phyloP scores from a whole-genome alignment of 2,113 vertebrate species.

The Apteryx mantelli region DNA sequence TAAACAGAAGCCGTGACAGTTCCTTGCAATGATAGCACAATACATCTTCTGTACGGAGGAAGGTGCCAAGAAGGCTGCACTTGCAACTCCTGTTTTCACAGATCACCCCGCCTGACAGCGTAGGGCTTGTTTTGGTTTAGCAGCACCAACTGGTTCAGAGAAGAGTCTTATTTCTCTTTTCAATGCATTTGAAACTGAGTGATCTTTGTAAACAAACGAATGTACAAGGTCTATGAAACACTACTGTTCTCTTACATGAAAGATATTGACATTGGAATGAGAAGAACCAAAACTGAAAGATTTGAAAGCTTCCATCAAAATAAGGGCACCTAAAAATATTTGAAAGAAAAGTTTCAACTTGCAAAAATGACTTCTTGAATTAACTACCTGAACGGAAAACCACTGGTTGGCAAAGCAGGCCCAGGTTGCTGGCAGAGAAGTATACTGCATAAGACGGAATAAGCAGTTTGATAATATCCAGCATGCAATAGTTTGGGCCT shows the following conservation, averaged over 20 bases:
- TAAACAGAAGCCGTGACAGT: background rate
- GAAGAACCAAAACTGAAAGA: constrained; percentile 5
- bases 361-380: background rate
- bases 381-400: background rate
- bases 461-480: constrained; percentile 1
- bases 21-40: background rate
- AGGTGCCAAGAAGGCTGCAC: background rate
- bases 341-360: background rate
- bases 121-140: background rate
- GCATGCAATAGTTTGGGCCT: background rate
- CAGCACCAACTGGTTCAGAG: background rate
- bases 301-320: constrained; percentile 23
- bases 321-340: background rate
- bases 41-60: background rate
- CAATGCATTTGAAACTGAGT: background rate
- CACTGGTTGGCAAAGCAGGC: background rate
- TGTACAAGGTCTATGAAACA: background rate
- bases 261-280: background rate
- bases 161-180: background rate
- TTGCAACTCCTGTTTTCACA: background rate
- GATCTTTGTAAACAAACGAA: background rate
- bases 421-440: background rate
- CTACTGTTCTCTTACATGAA: background rate
- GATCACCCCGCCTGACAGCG: background rate
- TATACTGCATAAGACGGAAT: background rate